Evolutionary conservation across 1,140 invertebrate genomes (phyloP).

Genomic region (Drosophila azteca): DNA sequence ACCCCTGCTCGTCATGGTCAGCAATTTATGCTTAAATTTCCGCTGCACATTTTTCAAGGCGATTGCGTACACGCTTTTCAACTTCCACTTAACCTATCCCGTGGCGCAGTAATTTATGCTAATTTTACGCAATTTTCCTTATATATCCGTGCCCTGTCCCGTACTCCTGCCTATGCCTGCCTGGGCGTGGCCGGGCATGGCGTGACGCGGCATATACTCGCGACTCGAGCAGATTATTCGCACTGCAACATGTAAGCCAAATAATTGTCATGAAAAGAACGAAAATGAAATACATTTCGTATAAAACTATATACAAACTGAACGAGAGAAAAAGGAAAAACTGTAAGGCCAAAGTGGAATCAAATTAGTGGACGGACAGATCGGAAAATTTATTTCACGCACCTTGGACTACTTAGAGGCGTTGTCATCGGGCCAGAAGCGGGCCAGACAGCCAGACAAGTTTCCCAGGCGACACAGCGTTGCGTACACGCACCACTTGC

Average conservation of each 20-base stretch:
- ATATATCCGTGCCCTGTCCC: constrained; percentile 8
- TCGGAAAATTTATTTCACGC: constrained; percentile 76
- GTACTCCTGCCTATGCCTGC: neutral
- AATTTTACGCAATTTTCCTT: constrained; percentile 73
- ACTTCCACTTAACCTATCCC: constrained; percentile 64
- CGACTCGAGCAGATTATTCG: constrained; percentile 40
- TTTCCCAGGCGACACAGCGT: constrained; percentile 42
- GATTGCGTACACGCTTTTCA: constrained; percentile 74
- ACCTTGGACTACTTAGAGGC: constrained; percentile 78
- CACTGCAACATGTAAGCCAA: constrained; percentile 36
- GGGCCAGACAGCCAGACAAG: constrained; percentile 75
- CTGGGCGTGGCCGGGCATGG: constrained; percentile 34
- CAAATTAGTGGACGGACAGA: constrained; percentile 37
- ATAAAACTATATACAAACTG: too few species aligned
- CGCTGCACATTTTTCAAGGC: constrained; percentile 79
- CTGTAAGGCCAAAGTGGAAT: constrained; percentile 56
- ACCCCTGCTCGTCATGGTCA: constrained; percentile 55
- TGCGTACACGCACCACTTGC: constrained; percentile 58
- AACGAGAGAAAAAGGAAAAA: constrained; percentile 24
- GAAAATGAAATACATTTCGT: neutral
- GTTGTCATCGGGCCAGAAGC: constrained; percentile 47
- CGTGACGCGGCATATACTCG: constrained; percentile 35
- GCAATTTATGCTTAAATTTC: constrained; percentile 79
- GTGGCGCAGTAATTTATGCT: constrained; percentile 65
- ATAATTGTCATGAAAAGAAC: constrained; percentile 52